Evolutionary conservation across 2,888 invertebrate genomes (phyloP).

Genomic region (Anaspis maculata): DNA sequence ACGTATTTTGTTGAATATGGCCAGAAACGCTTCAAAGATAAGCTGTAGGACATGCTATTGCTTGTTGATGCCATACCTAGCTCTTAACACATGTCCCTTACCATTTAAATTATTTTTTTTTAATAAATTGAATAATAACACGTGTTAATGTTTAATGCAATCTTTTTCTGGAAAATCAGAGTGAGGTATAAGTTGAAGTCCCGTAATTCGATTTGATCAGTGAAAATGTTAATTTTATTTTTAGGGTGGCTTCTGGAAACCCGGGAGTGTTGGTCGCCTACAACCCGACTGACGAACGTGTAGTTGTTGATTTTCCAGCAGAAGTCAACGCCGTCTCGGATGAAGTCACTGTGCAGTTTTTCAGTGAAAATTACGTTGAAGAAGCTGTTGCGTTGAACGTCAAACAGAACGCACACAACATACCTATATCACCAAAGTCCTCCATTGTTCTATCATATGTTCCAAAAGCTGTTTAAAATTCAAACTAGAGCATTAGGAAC

Average conservation of each 20-base stretch:
- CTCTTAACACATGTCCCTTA: too few relatives aligned
- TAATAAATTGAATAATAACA: neutral
- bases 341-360: conserved; percentile 52
- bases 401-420: conserved; percentile 47
- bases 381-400: conserved; percentile 45
- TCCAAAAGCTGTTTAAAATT: too few relatives aligned
- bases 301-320: conserved; percentile 49
- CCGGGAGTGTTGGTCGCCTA: conserved; percentile 67
- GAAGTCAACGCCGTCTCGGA: conserved; percentile 41
- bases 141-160: neutral
- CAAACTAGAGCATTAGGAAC: too few relatives aligned
- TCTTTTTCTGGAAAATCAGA: neutral
- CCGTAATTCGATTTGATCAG: neutral
- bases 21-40: too few relatives aligned
- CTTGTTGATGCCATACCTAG: too few relatives aligned
- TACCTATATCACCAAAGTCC: conserved; percentile 55
- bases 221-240: too few relatives aligned
- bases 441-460: conserved; percentile 64
- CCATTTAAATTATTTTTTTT: too few relatives aligned
- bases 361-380: conserved; percentile 47
- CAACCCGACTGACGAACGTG: conserved; percentile 50
- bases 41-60: too few relatives aligned
- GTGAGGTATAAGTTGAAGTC: neutral
- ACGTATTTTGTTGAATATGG: too few relatives aligned
- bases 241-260: conserved; percentile 63